Base-by-base conservation (phyloP, 2,113 vertebrate genomes). In the Ochotona princeps region DNA sequence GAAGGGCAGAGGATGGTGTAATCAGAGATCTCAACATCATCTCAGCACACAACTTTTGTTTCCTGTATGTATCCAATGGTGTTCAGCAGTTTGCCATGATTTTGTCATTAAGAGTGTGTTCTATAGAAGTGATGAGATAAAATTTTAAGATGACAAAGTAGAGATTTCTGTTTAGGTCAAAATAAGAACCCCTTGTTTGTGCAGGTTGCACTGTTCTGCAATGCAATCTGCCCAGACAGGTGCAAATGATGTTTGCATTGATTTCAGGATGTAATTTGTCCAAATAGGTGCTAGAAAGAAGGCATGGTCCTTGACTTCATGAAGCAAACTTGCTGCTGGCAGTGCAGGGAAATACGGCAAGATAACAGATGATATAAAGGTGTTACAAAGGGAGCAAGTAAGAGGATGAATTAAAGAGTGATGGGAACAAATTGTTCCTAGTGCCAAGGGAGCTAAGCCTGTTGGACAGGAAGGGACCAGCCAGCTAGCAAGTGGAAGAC, bases 161-260 rank as follows among this genome's bases (percentile, higher is more conserved):
- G 65, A 35, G 65, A 54, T n/a, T 79, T 92, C n/a, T 75, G 80
- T 81, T 28, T 10, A 21, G 63, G 63, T 85, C 51, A 94, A 13
- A 72, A 17, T 72, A 65, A 70, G 75, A 74, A 80, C 8, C 28
- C 15, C 57, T 75, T 44, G 18, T n/a, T n/a, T n/a, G n/a, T n/a
- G n/a, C n/a, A n/a, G n/a, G n/a, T n/a, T n/a, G n/a, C n/a, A n/a
- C n/a, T n/a, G n/a, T n/a, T n/a, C n/a, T n/a, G n/a, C n/a, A n/a
- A n/a, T n/a, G n/a, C n/a, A 81, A 90, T 57, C n/a, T 73, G 89
- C 83, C 67, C 83, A 80, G 93, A 81, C 75, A 94, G 75, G 87
- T 76, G 54, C 66, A 80, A 49, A 54, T 86, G 86, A 84, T 85
- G 70, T 76, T 72, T 90, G 44, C 38, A 69, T 82, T 82, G 44